Percentiles rank a stretch among this genome's conserved stretches.
phyloP scores from a whole-genome alignment of 2,797 vertebrate species.

The Anguilla anguilla region DNA sequence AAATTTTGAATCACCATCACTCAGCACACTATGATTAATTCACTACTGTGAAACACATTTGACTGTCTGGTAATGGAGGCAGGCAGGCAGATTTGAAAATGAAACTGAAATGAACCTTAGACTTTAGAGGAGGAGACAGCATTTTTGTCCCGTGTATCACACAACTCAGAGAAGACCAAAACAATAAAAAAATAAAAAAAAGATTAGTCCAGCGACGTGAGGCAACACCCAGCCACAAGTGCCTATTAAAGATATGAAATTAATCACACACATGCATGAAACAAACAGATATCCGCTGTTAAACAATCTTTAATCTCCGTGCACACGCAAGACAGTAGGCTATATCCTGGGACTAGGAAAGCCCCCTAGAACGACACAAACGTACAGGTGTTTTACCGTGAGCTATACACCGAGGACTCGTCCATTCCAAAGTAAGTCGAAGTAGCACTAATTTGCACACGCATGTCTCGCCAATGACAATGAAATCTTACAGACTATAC shows the following conservation, averaged over 20 bases:
- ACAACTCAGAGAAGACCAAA: not conserved
- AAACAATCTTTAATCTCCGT: not conserved
- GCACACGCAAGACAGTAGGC: not conserved
- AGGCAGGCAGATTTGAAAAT: conserved; percentile 5
- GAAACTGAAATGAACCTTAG: conserved; percentile 4
- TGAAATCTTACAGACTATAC: not conserved
- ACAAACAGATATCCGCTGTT: not conserved
- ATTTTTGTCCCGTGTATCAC: not conserved
- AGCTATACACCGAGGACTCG: not conserved
- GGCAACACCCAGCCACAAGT: not conserved
- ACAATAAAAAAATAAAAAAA: not conserved
- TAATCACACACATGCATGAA: not conserved
- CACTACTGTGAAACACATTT: not conserved
- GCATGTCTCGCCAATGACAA: not conserved
- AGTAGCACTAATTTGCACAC: not conserved
- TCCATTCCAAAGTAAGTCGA: not conserved
- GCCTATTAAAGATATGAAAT: not conserved
- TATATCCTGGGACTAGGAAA: not conserved
- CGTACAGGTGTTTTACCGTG: not conserved
- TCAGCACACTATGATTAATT: not conserved
- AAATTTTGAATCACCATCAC: not conserved
- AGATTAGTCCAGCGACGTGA: not conserved
- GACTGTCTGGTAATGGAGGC: not conserved
- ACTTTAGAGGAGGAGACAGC: not conserved
- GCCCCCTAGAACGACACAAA: not conserved